Conservation (phyloP, 1,140 invertebrate genomes). For the Brachionus asplanchnoidis region DNA sequence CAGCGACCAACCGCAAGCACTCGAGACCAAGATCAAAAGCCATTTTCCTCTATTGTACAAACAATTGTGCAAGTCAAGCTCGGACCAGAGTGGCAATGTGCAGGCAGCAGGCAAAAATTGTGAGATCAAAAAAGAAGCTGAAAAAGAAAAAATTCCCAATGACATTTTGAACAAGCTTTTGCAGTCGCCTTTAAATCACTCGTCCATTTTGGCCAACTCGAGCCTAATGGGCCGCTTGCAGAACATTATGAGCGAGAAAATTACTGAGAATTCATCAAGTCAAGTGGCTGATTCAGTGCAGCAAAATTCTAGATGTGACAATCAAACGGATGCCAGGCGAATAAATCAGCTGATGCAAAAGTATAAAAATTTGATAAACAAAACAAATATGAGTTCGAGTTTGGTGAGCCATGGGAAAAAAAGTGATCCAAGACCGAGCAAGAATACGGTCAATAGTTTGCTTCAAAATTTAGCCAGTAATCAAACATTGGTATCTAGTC, state of each 20-base stretch:
- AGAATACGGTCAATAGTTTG: constrained; percentile 29
- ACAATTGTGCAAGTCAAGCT: constrained; percentile 15
- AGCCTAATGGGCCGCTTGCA: neutral
- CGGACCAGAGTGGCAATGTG: neutral
- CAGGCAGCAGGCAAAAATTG: neutral
- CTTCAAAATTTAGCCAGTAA: constrained; percentile 2
- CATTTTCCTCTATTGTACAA: constrained; percentile 33
- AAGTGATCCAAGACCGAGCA: neutral
- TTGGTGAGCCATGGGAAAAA: neutral
- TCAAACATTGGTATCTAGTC: neutral
- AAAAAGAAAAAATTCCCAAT: neutral
- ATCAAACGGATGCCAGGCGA: neutral
- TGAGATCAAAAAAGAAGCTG: neutral
- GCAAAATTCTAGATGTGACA: neutral
- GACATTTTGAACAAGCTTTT: neutral
- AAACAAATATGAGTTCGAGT: neutral
- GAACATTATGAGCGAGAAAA: neutral
- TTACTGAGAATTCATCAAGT: neutral
- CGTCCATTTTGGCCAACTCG: neutral
- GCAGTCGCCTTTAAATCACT: neutral
- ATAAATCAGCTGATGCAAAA: constrained; percentile 17
- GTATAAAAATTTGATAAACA: constrained; percentile 35
- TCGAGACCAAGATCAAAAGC: neutral
- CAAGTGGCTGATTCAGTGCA: neutral
- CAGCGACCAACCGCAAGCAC: neutral